These are phyloP conservation scores for Montipora capricornis DNA, from an alignment of 64 coral and sea anemone species.

Conservation along the genomic window DNA sequence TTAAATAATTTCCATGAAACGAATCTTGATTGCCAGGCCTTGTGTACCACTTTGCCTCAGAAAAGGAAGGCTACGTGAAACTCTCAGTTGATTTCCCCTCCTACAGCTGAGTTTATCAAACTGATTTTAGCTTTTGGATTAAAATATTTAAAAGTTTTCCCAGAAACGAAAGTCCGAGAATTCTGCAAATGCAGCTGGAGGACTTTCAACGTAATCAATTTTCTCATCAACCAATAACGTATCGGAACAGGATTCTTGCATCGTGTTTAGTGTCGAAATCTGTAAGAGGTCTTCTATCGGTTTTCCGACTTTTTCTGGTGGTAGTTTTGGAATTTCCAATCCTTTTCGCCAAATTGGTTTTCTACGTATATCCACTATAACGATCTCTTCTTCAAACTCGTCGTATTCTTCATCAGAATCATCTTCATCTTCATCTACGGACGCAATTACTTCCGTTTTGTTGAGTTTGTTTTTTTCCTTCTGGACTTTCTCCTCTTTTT, in stretches of 20 bases:
- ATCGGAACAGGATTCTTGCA: background rate
- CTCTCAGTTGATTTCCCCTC: no score
- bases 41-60: no score
- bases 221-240: slow-evolving; percentile 21
- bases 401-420: slow-evolving; percentile 32
- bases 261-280: background rate
- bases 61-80: no score
- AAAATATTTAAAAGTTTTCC: background rate
- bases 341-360: slow-evolving; percentile 15
- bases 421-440: slow-evolving; percentile 1
- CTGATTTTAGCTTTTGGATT: background rate
- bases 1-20: no score
- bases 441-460: background rate
- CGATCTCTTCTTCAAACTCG: slow-evolving; percentile 48
- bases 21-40: no score
- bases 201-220: slow-evolving; percentile 7
- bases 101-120: no score
- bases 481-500: background rate
- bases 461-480: slow-evolving; percentile 8
- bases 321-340: slow-evolving; percentile 20
- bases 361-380: slow-evolving; percentile 8
- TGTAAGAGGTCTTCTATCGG: slow-evolving; percentile 14
- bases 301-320: background rate
- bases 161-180: background rate
- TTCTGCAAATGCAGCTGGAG: background rate